Evolutionary conservation across 2,888 invertebrate species (phyloP).

Genomic region (Athalia circularis): DNA sequence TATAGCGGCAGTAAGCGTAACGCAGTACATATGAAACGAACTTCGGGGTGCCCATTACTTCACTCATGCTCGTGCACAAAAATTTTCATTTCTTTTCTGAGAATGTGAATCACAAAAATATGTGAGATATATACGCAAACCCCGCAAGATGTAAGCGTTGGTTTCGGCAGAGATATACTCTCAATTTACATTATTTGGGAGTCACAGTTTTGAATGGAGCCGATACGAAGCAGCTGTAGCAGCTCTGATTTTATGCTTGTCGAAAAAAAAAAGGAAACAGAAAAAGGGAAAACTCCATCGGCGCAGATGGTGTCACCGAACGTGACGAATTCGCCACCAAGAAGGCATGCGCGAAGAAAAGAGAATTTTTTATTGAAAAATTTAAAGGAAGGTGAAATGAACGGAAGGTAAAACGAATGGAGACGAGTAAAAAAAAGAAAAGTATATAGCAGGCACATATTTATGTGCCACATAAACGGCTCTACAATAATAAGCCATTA

Average conservation of each 20-base stretch:
- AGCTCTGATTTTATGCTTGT: slow-evolving; percentile 40
- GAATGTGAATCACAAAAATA: neutral
- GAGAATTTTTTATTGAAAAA: slow-evolving; percentile 5
- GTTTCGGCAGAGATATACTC: slow-evolving; percentile 2
- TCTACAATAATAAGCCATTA: neutral
- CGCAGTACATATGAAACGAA: neutral
- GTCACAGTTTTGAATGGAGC: neutral
- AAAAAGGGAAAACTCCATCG: slow-evolving; percentile 2
- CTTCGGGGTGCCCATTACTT: slow-evolving; percentile 6
- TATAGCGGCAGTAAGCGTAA: too few species aligned
- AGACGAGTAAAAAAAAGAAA: slow-evolving; percentile 6
- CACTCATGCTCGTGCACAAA: neutral
- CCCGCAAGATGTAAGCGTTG: neutral
- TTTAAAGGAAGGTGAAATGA: neutral
- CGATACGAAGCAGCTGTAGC: slow-evolving; percentile 30
- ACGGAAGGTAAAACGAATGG: neutral
- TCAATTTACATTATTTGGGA: neutral
- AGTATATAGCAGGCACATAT: neutral
- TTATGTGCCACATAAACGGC: neutral
- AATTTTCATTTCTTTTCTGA: slow-evolving; percentile 18
- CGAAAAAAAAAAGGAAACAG: slow-evolving; percentile 15
- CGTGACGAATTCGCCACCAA: slow-evolving; percentile 44
- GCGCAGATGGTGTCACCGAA: slow-evolving; percentile 39
- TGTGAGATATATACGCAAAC: neutral
- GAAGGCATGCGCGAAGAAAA: neutral